Evolutionary conservation across 2,888 invertebrate species (phyloP).

Genomic region (Chesias legatella): DNA sequence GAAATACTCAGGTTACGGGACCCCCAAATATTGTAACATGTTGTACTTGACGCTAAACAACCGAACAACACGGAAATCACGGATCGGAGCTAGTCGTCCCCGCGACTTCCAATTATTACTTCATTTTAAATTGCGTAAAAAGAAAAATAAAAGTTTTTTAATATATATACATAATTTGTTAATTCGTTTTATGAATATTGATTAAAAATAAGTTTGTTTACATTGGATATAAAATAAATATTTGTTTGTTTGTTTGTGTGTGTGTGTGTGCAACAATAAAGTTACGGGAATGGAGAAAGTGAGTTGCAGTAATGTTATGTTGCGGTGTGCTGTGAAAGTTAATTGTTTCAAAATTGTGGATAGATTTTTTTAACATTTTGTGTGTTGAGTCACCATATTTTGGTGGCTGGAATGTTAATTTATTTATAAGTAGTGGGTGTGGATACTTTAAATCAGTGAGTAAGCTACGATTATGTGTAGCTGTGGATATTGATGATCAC

Average conservation of each 20-base stretch:
- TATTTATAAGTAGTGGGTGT: no score
- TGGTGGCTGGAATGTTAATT: not conserved
- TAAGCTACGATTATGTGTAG: no score
- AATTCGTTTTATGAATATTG: not conserved
- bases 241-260: no score
- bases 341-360: not conserved
- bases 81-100: constrained; percentile 16
- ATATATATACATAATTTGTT: no score
- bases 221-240: no score
- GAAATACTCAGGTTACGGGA: constrained; percentile 2
- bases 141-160: not conserved
- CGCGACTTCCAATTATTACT: constrained; percentile 10
- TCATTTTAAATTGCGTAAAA: not conserved
- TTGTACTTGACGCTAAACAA: constrained; percentile 5
- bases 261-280: not conserved
- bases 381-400: not conserved
- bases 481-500: no score
- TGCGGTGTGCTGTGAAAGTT: not conserved
- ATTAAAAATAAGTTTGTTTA: not conserved
- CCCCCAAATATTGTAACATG: not conserved
- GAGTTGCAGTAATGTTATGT: not conserved
- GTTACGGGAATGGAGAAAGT: constrained; percentile 8
- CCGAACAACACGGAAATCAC: constrained; percentile 19
- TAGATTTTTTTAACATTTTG: not conserved
- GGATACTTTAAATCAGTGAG: no score